Percentiles rank a stretch among this genome's conserved stretches.
Conservation (phyloP, 2,113 vertebrate genomes). For the Columba janthina region DNA sequence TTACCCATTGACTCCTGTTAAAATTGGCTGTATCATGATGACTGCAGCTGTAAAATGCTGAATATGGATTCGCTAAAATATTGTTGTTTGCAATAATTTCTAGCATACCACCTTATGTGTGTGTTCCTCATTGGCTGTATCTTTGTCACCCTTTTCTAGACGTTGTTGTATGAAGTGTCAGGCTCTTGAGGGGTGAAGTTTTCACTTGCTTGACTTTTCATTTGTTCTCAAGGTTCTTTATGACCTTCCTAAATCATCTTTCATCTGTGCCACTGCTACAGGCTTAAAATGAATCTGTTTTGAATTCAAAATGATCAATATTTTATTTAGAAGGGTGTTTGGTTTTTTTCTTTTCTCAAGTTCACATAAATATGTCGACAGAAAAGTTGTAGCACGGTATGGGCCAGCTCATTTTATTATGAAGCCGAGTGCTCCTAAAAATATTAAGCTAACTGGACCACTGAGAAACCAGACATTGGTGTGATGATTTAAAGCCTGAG, state of each 20-base stretch:
- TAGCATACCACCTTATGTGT: neutral
- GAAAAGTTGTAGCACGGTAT: neutral
- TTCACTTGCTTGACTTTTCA: neutral
- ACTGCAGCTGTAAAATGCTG: neutral
- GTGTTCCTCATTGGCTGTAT: neutral
- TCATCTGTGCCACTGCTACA: neutral
- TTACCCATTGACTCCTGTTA: neutral
- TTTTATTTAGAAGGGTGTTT: neutral
- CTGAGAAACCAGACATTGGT: neutral
- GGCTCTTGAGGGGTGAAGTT: neutral
- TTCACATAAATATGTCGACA: neutral
- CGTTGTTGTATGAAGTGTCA: neutral
- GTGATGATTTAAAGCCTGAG: neutral
- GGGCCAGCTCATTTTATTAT: neutral
- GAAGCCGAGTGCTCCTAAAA: neutral
- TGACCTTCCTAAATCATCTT: neutral
- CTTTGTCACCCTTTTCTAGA: neutral
- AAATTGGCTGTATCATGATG: neutral
- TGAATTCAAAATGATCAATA: neutral
- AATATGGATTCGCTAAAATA: neutral
- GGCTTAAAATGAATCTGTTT: neutral
- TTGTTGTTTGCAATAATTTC: neutral
- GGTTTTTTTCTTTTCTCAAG: neutral
- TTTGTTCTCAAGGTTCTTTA: neutral
- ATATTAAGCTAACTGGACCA: neutral